A percentile compares a stretch with the other conserved stretches of the same genome.
phyloP scores from a whole-genome alignment of 2,888 invertebrate species.

The Achlya flavicornis region DNA sequence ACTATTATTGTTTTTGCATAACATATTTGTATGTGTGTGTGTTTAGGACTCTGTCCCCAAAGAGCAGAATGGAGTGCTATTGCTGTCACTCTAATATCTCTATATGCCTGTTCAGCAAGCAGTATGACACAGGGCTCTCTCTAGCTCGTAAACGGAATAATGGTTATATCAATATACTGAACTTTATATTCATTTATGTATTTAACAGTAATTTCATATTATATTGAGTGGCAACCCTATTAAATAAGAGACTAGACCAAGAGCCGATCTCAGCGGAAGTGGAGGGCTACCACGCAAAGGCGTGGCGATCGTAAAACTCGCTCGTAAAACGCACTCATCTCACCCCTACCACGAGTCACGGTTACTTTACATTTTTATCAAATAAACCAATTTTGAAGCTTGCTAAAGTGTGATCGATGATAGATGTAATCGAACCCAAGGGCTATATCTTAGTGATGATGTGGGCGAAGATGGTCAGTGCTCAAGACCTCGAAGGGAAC shows the following conservation, averaged over 20 bases:
- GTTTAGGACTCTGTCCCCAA: too few species aligned
- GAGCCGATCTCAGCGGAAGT: constrained; percentile 4
- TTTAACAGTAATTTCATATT: too few species aligned
- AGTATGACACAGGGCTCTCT: too few species aligned
- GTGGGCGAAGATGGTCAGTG: too few species aligned
- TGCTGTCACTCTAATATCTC: too few species aligned
- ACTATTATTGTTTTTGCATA: too few species aligned
- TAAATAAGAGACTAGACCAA: background rate
- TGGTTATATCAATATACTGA: background rate
- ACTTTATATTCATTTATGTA: background rate
- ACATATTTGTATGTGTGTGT: too few species aligned
- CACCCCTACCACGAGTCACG: background rate
- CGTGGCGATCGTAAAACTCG: constrained; percentile 9
- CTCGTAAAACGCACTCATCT: constrained; percentile 16
- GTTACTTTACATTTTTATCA: background rate
- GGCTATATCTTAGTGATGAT: too few species aligned
- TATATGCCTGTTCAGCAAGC: too few species aligned
- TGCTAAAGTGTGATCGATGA: background rate
- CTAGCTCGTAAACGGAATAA: background rate
- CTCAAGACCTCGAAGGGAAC: too few species aligned
- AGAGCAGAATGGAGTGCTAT: too few species aligned
- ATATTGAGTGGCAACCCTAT: background rate
- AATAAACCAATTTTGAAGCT: background rate
- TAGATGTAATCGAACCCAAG: background rate
- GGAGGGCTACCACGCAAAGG: constrained; percentile 11